Conservation (phyloP, 2,888 invertebrate genomes). For the Clepsis dumicolana region DNA sequence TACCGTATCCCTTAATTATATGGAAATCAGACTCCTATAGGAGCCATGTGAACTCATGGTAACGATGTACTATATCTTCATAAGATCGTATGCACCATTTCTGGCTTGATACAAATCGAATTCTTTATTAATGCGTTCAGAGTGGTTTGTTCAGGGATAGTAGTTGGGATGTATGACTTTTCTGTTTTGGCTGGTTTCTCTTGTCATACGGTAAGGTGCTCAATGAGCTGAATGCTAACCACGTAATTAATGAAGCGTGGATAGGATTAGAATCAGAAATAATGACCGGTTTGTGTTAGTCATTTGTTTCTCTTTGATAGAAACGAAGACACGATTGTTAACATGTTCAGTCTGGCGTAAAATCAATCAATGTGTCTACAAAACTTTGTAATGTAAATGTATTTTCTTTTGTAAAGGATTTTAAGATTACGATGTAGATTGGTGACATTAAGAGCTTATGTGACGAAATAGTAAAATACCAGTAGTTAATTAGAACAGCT, state of each 20-base stretch:
- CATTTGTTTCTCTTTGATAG: conserved; percentile 7
- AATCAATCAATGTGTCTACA: not conserved
- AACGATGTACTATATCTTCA: not conserved
- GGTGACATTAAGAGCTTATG: no score
- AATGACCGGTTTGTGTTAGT: conserved; percentile 7
- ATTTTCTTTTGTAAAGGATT: no score
- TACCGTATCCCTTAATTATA: not conserved
- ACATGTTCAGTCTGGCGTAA: not conserved
- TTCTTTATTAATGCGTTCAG: not conserved
- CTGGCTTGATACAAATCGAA: not conserved
- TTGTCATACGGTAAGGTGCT: not conserved
- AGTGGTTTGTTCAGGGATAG: not conserved
- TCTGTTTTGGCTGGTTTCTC: not conserved
- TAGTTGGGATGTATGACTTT: not conserved
- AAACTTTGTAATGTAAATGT: not conserved
- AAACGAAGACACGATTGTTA: conserved; percentile 2
- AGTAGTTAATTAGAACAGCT: no score
- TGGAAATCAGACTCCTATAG: conserved; percentile 9
- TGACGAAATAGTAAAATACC: no score
- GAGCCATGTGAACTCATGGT: not conserved
- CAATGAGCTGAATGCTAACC: conserved; percentile 19
- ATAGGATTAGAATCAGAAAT: not conserved
- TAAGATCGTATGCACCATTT: not conserved
- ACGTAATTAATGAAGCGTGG: conserved; percentile 13
- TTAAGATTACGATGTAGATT: no score